phyloP scores from a whole-genome alignment of 2,113 vertebrate genomes.

The Glaucomys volans region DNA sequence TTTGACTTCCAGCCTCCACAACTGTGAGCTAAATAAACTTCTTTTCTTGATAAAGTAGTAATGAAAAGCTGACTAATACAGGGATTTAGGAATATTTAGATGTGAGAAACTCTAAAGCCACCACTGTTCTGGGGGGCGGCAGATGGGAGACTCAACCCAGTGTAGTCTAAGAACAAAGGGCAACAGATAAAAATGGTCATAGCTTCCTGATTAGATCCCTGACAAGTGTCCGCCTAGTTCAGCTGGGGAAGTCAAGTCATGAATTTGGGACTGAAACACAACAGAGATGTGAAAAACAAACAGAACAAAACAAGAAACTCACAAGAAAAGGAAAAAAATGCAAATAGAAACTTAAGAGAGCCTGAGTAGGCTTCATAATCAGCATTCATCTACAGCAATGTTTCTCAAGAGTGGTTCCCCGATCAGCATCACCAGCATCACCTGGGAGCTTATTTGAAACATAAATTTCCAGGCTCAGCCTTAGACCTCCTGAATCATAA shows the following conservation, averaged over 20 bases:
- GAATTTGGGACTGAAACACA: background rate
- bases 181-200: background rate
- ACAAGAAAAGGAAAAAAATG: conserved; percentile 21
- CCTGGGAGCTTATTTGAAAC: background rate
- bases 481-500: background rate
- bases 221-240: background rate
- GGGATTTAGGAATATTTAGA: background rate
- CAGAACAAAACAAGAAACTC: background rate
- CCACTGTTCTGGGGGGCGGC: background rate
- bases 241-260: background rate
- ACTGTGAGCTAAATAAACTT: background rate
- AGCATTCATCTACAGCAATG: background rate
- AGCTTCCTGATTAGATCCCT: background rate
- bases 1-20: background rate
- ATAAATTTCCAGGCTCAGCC: background rate
- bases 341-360: background rate
- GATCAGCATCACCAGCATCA: background rate
- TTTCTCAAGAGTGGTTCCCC: background rate
- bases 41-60: background rate
- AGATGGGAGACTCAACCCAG: background rate
- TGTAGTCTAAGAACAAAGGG: background rate
- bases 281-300: background rate
- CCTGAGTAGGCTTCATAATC: background rate
- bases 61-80: background rate
- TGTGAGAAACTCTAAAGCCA: background rate